phyloP scores from a whole-genome alignment of 2,888 invertebrate species.

The Slavum lentiscoides region DNA sequence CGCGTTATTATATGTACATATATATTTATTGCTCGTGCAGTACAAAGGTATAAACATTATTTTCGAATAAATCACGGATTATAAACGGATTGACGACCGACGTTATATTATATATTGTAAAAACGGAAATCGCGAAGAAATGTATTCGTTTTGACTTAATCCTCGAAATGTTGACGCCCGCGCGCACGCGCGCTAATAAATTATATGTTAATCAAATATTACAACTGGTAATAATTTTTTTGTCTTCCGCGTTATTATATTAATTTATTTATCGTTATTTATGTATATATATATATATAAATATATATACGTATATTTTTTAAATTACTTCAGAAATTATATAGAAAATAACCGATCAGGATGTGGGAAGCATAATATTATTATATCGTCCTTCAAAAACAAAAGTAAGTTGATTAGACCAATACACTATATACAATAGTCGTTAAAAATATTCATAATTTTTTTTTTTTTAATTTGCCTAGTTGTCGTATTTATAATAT shows the following conservation, averaged over 20 bases:
- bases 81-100: too few species aligned
- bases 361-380: conserved; percentile 20
- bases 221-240: not conserved
- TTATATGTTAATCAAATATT: not conserved
- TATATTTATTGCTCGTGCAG: too few species aligned
- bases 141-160: not conserved
- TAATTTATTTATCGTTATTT: not conserved
- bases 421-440: not conserved
- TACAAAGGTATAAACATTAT: too few species aligned
- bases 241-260: conserved; percentile 1
- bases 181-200: not conserved
- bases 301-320: not conserved
- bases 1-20: too few species aligned
- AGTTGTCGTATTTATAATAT: not conserved
- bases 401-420: conserved; percentile 10
- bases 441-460: not conserved
- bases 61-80: too few species aligned
- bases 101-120: too few species aligned
- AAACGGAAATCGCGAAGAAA: not conserved
- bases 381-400: conserved; percentile 2
- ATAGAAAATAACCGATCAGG: not conserved
- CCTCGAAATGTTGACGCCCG: not conserved
- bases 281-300: not conserved
- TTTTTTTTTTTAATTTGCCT: not conserved
- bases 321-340: not conserved